Conservation (phyloP, 2,888 invertebrate species). For the Noctua pronuba region DNA sequence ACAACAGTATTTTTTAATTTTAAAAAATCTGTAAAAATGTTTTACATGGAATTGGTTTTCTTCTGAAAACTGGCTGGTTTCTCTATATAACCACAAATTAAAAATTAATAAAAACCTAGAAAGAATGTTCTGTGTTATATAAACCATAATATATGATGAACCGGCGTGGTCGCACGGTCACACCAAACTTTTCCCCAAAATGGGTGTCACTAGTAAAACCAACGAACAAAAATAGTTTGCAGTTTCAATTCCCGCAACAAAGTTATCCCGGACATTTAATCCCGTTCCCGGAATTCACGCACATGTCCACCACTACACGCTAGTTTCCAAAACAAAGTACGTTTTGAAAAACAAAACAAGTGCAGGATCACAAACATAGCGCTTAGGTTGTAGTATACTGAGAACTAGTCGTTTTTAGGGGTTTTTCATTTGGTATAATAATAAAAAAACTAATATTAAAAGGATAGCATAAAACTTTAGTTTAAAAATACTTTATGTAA, state of each 20-base stretch:
- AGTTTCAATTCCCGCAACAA: slow-evolving; percentile 45
- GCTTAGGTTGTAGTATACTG: slow-evolving; percentile 54
- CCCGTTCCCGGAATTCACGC: slow-evolving; percentile 57
- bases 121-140: too few species aligned
- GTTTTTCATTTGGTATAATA: neutral
- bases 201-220: slow-evolving; percentile 13
- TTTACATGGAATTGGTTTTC: neutral
- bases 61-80: neutral
- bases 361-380: slow-evolving; percentile 64
- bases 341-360: slow-evolving; percentile 73
- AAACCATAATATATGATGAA: neutral
- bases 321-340: slow-evolving; percentile 70
- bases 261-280: slow-evolving; percentile 54
- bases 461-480: too few species aligned
- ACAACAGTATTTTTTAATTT: neutral
- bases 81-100: neutral
- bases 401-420: neutral
- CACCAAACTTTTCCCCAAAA: slow-evolving; percentile 9
- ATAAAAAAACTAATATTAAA: neutral
- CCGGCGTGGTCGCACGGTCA: neutral
- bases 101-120: neutral
- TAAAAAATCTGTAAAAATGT: neutral
- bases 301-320: slow-evolving; percentile 55
- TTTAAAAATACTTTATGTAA: too few species aligned
- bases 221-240: slow-evolving; percentile 44